Conservation (phyloP, 2,797 vertebrate species). For the Sandelia bainsii region DNA sequence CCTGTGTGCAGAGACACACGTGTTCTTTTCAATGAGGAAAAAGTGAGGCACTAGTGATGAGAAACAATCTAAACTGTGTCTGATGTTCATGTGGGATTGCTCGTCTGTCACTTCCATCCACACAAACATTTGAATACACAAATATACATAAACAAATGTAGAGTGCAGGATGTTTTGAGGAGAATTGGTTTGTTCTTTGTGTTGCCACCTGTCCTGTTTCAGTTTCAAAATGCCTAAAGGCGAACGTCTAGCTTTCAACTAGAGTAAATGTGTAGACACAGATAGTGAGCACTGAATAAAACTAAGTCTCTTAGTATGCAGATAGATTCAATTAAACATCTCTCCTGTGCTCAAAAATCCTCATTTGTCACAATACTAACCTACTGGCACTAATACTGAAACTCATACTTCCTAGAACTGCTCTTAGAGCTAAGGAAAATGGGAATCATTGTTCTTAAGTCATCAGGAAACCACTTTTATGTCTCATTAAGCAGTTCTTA, state of each 20-base stretch:
- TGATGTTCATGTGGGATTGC: conserved; percentile 11
- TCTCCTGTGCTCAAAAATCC: not conserved
- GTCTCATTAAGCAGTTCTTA: not conserved
- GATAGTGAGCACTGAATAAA: conserved; percentile 6
- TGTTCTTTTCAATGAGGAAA: conserved; percentile 14
- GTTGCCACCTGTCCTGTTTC: conserved; percentile 34
- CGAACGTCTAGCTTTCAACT: conserved; percentile 41
- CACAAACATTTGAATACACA: not conserved
- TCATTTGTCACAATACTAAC: not conserved
- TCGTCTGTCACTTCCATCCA: not conserved
- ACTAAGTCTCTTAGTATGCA: conserved; percentile 4
- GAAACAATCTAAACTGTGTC: conserved; percentile 16
- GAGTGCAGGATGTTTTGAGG: not conserved
- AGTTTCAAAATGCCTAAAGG: conserved; percentile 34
- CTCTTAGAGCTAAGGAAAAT: not conserved
- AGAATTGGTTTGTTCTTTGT: conserved; percentile 12
- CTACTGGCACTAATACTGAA: not conserved
- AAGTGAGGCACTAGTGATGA: conserved; percentile 6
- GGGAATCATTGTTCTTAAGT: not conserved
- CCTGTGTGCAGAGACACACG: not conserved
- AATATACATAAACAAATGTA: not conserved
- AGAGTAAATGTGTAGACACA: conserved; percentile 21
- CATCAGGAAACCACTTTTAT: not conserved
- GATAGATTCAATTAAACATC: conserved; percentile 3
- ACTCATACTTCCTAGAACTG: too few relatives aligned